Percentiles rank a stretch among this genome's conserved stretches.
Conservation (phyloP, 2,888 invertebrate genomes). For the Mythimna vitellina region DNA sequence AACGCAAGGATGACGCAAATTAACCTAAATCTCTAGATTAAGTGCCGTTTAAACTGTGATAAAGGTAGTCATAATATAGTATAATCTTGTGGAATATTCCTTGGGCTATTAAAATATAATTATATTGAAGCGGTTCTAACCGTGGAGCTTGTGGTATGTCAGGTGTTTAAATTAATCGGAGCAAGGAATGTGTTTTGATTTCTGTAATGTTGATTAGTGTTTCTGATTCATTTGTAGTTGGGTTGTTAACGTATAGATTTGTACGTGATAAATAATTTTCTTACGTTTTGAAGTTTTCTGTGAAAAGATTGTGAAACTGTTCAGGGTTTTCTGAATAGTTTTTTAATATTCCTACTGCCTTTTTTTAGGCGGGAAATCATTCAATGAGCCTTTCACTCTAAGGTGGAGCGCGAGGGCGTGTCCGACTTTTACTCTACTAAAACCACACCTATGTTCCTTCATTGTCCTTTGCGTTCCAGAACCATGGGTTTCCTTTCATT, state of each 20-base stretch:
- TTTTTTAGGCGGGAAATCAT: too few relatives aligned
- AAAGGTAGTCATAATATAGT: conserved; percentile 28
- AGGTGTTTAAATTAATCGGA: conserved; percentile 5
- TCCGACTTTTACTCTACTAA: too few relatives aligned
- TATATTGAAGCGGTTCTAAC: conserved; percentile 12
- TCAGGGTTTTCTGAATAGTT: too few relatives aligned
- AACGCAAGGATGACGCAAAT: conserved; percentile 42
- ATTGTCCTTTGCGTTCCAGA: too few relatives aligned
- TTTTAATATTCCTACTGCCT: too few relatives aligned
- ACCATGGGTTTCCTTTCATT: too few relatives aligned
- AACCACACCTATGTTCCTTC: too few relatives aligned
- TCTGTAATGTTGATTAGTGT: conserved; percentile 8
- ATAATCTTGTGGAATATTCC: conserved; percentile 56
- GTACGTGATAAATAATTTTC: neutral
- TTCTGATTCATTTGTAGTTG: conserved; percentile 10
- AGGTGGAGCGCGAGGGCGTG: too few relatives aligned
- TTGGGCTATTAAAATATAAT: conserved; percentile 46
- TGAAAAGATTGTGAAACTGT: neutral
- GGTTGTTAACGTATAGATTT: neutral
- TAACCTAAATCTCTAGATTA: conserved; percentile 54
- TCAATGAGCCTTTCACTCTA: too few relatives aligned
- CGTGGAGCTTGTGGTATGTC: conserved; percentile 5
- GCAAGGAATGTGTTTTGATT: conserved; percentile 23
- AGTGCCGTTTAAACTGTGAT: conserved; percentile 43
- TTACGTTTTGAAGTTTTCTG: neutral